These are phyloP conservation scores for Synaphobranchus kaupii DNA, from an alignment of 2,797 vertebrate genomes.

Conservation along the genomic window DNA sequence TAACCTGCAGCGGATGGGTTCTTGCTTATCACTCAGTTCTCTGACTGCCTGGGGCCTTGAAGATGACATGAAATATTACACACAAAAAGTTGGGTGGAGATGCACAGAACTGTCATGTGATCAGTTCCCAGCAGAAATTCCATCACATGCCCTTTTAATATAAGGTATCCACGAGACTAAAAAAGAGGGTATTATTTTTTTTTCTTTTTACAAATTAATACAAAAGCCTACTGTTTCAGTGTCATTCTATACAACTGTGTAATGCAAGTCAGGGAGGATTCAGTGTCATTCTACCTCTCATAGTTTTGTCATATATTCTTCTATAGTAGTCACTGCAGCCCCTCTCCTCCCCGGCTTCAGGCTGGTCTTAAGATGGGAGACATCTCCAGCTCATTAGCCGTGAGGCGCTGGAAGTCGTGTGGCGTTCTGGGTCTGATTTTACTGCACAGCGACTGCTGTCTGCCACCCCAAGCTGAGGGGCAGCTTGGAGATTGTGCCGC, in stretches of 20 bases:
- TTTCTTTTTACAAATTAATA: background rate
- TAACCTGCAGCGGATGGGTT: background rate
- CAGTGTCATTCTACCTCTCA: background rate
- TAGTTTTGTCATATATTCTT: background rate
- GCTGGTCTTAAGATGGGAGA: background rate
- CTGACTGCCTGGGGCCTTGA: background rate
- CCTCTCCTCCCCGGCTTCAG: background rate
- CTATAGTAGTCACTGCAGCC: background rate
- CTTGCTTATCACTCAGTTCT: constrained; percentile 5
- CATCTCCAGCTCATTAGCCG: constrained; percentile 4
- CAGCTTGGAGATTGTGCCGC: background rate
- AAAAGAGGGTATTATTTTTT: background rate
- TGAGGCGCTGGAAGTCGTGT: background rate
- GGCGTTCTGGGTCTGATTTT: background rate
- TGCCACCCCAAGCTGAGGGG: background rate
- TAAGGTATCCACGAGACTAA: background rate
- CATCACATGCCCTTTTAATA: background rate
- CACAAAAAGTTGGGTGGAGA: background rate
- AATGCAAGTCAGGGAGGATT: background rate
- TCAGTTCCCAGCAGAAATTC: background rate
- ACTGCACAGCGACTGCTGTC: background rate
- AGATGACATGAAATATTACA: constrained; percentile 7
- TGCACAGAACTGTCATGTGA: background rate
- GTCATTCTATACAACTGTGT: background rate
- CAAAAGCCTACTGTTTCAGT: background rate